Evolutionary conservation across 2,113 vertebrate species (phyloP).

Genomic region (Cryptotis parvus): DNA sequence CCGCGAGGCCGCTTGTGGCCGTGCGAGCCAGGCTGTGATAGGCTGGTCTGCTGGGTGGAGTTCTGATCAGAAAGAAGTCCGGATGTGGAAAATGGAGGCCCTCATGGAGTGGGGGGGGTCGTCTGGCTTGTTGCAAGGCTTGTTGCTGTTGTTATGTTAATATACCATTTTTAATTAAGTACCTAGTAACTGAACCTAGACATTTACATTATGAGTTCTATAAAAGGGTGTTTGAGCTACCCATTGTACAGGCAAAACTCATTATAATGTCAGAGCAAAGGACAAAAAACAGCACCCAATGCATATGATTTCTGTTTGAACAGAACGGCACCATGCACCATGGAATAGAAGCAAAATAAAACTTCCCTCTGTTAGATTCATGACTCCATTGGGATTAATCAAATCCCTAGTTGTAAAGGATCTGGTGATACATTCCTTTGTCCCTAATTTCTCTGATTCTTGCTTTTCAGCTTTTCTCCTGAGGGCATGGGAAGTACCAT

Average conservation of each 20-base stretch:
- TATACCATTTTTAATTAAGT: constrained; percentile 51
- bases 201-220: background rate
- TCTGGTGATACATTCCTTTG: constrained; percentile 40
- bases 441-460: constrained; percentile 50
- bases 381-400: constrained; percentile 31
- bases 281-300: background rate
- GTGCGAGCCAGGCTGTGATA: too few relatives aligned
- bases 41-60: too few relatives aligned
- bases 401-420: constrained; percentile 31
- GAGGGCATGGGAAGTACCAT: background rate
- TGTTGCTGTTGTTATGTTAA: too few relatives aligned
- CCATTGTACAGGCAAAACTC: background rate
- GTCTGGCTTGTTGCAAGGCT: too few relatives aligned
- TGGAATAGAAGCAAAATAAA: background rate
- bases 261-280: background rate
- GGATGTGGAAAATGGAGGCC: too few relatives aligned
- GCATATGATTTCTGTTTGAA: background rate
- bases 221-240: constrained; percentile 33
- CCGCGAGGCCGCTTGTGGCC: too few relatives aligned
- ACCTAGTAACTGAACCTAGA: background rate
- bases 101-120: too few relatives aligned
- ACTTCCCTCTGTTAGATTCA: background rate
- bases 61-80: too few relatives aligned
- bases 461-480: constrained; percentile 16
- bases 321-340: background rate